Evolutionary conservation across 1,140 invertebrate species (phyloP).

Genomic region (Maconellicoccus hirsutus): DNA sequence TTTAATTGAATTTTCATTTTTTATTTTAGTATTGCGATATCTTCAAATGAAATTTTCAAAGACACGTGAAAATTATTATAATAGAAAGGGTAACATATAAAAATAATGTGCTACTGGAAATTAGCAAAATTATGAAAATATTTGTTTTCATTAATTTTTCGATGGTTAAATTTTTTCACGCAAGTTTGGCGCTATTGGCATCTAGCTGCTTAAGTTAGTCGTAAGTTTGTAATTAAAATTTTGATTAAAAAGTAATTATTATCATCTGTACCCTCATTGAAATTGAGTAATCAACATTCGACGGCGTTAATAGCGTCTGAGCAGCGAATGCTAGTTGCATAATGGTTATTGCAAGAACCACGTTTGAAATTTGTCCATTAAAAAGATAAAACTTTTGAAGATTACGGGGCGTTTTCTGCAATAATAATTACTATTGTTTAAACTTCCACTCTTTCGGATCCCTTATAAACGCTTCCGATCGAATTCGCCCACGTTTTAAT

Average conservation of each 20-base stretch:
- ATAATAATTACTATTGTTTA: slow-evolving; percentile 2
- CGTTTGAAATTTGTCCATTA: slow-evolving; percentile 9
- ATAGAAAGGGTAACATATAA: too few species aligned
- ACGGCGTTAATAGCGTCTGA: not conserved
- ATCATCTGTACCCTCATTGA: not conserved
- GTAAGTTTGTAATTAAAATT: not conserved
- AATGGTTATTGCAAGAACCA: not conserved
- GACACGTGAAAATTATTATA: too few species aligned
- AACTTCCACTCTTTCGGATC: not conserved
- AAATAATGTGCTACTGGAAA: too few species aligned
- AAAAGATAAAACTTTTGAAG: slow-evolving; percentile 6
- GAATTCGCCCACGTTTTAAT: not conserved
- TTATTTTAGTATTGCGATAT: too few species aligned
- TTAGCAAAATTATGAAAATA: too few species aligned
- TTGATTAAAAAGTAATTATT: slow-evolving; percentile 6
- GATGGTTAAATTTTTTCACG: too few species aligned
- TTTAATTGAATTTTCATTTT: too few species aligned
- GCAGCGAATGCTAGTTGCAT: not conserved
- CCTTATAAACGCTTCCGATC: not conserved
- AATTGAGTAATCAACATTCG: not conserved
- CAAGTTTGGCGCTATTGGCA: too few species aligned
- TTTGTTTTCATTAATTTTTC: too few species aligned
- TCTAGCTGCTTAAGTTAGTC: too few species aligned
- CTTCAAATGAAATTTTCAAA: too few species aligned
- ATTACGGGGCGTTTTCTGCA: not conserved